These are phyloP conservation scores for Oscheius onirici DNA, from an alignment of 2,888 invertebrate genomes.

Conservation along the genomic window DNA sequence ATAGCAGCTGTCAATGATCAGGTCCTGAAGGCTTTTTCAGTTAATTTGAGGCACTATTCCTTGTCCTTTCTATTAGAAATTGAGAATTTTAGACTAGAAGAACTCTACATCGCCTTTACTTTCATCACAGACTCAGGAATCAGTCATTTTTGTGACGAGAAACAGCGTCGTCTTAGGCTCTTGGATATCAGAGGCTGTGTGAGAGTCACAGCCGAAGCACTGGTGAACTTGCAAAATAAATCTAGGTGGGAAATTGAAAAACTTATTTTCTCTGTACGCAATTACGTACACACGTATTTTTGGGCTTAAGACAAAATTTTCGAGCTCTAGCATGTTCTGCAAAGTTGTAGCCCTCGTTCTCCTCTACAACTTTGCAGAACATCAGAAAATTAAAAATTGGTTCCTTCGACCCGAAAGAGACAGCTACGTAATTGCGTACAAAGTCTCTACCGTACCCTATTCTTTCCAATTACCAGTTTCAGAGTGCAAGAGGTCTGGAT, in stretches of 20 bases:
- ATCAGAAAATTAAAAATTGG: no score
- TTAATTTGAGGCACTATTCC: neutral
- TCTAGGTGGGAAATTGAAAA: neutral
- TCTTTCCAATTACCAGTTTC: neutral
- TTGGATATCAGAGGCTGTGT: constrained; percentile 19
- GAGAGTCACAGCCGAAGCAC: neutral
- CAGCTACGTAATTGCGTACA: no score
- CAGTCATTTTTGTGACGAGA: neutral
- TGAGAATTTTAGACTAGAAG: neutral
- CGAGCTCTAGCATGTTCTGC: no score
- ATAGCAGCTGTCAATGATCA: constrained; percentile 16
- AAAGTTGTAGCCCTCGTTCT: no score
- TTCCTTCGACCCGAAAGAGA: no score
- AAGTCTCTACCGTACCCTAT: no score
- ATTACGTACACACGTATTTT: no score
- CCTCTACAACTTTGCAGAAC: no score
- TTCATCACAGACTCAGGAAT: constrained; percentile 4
- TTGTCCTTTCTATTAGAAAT: neutral
- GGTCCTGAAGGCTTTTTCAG: constrained; percentile 1
- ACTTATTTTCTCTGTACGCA: neutral
- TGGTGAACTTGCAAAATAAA: neutral
- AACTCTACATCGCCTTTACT: constrained; percentile 15
- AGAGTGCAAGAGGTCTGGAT: constrained; percentile 8
- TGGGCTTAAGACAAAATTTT: no score
- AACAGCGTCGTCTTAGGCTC: neutral